phyloP scores from a whole-genome alignment of 2,797 vertebrate genomes.

The Falco berigora region DNA sequence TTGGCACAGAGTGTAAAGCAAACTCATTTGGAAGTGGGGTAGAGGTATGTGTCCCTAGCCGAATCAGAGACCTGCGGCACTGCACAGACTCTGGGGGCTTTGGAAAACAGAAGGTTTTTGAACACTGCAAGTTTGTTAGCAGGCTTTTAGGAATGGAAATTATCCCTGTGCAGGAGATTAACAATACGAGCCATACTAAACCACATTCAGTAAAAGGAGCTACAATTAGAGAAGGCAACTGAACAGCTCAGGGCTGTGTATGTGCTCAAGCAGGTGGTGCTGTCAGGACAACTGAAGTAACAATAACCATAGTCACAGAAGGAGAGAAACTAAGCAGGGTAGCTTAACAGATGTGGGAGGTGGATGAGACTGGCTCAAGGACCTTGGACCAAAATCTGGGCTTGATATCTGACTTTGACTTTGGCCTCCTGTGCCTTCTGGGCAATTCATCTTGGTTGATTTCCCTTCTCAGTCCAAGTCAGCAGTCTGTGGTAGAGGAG shows the following conservation, averaged over 20 bases:
- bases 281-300: neutral
- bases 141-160: neutral
- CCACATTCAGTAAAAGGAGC: neutral
- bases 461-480: neutral
- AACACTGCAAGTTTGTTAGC: neutral
- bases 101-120: neutral
- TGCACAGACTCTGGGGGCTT: neutral
- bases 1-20: neutral
- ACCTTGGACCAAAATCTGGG: neutral
- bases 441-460: neutral
- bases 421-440: neutral
- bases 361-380: neutral
- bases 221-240: neutral
- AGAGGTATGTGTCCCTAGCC: neutral
- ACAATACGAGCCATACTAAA: neutral
- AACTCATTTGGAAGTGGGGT: neutral
- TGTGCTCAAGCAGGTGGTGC: neutral
- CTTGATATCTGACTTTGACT: neutral
- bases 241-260: neutral
- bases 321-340: neutral
- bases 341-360: neutral
- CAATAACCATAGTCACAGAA: neutral
- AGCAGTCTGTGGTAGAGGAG: neutral
- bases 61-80: neutral
- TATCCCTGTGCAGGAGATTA: neutral